A percentile compares a stretch with the other conserved stretches of the same genome.
Conservation (phyloP, 2,113 vertebrate genomes). For the Leucosticte australis region DNA sequence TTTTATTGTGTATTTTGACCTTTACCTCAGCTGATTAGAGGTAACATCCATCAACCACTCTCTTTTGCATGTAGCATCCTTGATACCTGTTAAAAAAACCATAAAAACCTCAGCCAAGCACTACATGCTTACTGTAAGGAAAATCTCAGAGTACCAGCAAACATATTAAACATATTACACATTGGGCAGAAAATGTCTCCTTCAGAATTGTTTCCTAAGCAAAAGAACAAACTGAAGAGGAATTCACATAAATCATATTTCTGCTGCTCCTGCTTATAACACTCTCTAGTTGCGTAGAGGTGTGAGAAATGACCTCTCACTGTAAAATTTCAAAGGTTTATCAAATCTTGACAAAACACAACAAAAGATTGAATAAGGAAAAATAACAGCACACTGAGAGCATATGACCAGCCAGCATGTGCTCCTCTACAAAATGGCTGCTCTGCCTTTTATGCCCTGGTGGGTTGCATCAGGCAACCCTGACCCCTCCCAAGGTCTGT, state of each 20-base stretch:
- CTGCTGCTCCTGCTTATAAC: neutral
- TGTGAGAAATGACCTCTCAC: too few species aligned
- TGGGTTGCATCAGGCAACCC: too few species aligned
- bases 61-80: neutral
- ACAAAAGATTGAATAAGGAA: too few species aligned
- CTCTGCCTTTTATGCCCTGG: too few species aligned
- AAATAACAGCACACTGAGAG: too few species aligned
- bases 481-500: too few species aligned
- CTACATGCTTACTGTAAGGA: neutral
- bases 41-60: neutral
- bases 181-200: neutral
- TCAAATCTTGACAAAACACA: too few species aligned
- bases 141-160: neutral
- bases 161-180: neutral
- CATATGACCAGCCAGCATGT: too few species aligned
- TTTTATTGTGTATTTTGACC: neutral
- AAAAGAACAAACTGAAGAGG: neutral
- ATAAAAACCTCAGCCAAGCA: neutral
- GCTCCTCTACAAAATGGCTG: too few species aligned
- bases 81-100: neutral
- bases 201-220: neutral
- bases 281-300: neutral
- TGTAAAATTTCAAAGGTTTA: too few species aligned
- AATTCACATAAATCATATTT: neutral
- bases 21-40: neutral